Evolutionary conservation across 2,797 vertebrate species (phyloP).

Genomic region (Hypotaenidia okinawae): DNA sequence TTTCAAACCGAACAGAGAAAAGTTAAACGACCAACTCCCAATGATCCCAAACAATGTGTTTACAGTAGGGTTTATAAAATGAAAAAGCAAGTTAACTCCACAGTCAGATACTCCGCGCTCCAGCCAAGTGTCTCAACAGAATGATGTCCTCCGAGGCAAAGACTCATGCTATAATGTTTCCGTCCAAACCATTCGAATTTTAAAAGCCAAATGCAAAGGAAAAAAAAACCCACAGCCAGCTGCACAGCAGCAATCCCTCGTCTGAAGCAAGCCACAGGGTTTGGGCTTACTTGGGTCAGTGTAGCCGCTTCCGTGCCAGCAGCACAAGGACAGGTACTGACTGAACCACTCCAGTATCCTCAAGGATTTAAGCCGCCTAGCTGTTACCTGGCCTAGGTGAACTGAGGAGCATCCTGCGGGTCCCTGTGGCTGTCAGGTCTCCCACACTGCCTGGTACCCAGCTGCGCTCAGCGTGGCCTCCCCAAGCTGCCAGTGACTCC

Average conservation of each 20-base stretch:
- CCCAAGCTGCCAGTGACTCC: not conserved
- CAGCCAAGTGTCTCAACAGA: slow-evolving; percentile 17
- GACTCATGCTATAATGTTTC: not conserved
- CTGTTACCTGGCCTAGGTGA: not conserved
- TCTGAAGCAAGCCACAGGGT: not conserved
- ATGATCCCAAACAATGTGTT: slow-evolving; percentile 15
- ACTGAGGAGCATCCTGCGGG: not conserved
- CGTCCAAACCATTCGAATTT: slow-evolving; percentile 22
- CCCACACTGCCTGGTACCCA: rapidly evolving
- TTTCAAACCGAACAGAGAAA: slow-evolving; percentile 11
- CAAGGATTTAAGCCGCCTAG: not conserved
- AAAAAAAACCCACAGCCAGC: not conserved
- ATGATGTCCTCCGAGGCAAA: not conserved
- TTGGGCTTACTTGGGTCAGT: not conserved
- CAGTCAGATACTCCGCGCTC: not conserved
- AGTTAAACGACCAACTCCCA: slow-evolving; percentile 14
- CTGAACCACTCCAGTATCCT: rapidly evolving
- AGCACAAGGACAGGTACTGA: rapidly evolving
- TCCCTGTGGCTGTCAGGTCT: not conserved
- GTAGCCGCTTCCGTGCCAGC: not conserved
- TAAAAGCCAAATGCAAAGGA: not conserved
- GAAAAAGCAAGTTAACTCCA: not conserved
- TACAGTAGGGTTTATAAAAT: slow-evolving; percentile 21
- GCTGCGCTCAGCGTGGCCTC: not conserved
- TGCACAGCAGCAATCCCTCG: not conserved